Evolutionary conservation across 2,888 invertebrate genomes (phyloP).

Genomic region (Xiphydria camelus): DNA sequence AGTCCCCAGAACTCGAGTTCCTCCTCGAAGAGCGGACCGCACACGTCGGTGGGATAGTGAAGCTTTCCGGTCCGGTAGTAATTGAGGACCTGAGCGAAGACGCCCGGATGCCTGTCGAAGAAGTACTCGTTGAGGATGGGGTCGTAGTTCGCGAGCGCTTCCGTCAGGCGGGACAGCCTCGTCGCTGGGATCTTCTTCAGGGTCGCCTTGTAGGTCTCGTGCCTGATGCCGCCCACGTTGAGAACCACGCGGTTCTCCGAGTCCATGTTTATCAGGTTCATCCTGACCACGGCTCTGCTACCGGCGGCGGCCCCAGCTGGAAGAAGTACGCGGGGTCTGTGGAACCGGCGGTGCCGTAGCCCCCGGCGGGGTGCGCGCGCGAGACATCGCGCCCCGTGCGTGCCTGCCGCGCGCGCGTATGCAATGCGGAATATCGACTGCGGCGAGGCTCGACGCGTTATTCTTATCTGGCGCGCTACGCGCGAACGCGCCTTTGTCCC

Average conservation of each 20-base stretch:
- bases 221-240: constrained; percentile 97
- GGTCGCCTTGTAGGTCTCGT: constrained; percentile 95
- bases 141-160: constrained; percentile 98
- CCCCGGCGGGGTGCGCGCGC: constrained; percentile 13
- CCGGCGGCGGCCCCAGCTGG: constrained; percentile 48
- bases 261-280: constrained; percentile 94
- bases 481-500: too few species aligned
- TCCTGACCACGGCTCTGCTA: constrained; percentile 59
- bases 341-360: constrained; percentile 15
- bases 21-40: constrained; percentile 98
- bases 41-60: constrained; percentile 98
- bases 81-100: constrained; percentile 95
- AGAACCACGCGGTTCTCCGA: constrained; percentile 98
- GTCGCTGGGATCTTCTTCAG: constrained; percentile 98
- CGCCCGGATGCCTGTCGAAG: constrained; percentile 97
- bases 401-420: not conserved
- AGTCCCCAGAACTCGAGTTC: constrained; percentile 99
- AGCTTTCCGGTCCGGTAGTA: constrained; percentile 98
- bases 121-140: constrained; percentile 99
- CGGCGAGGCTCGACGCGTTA: too few species aligned
- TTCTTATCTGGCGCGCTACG: too few species aligned
- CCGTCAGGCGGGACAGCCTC: constrained; percentile 88
- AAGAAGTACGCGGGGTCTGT: constrained; percentile 9
- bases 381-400: constrained; percentile 31
- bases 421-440: too few species aligned